Conservation (phyloP, 1,140 invertebrate species). For the Aleiodes sp. region DNA sequence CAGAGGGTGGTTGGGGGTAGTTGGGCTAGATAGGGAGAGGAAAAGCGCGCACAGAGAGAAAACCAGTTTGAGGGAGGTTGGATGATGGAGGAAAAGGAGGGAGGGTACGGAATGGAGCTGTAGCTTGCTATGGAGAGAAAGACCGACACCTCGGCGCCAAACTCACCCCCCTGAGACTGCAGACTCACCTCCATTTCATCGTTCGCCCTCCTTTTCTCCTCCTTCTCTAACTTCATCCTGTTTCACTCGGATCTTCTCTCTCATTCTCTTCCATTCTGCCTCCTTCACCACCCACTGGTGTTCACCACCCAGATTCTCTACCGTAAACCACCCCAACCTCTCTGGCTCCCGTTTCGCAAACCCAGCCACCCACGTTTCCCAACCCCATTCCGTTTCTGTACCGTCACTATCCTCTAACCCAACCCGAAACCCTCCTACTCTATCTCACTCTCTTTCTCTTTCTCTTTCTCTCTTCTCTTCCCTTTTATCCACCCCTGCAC, state of each 20-base stretch:
- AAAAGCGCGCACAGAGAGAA: constrained; percentile 28
- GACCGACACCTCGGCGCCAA: constrained; percentile 66
- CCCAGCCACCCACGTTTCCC: constrained; percentile 45
- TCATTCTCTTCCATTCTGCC: constrained; percentile 38
- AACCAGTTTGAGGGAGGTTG: constrained; percentile 11
- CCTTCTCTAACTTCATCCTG: constrained; percentile 34
- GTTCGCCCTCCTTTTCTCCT: constrained; percentile 18
- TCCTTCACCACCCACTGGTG: neutral
- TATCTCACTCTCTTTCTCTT: constrained; percentile 17
- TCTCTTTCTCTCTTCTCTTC: constrained; percentile 39
- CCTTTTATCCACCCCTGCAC: constrained; percentile 45
- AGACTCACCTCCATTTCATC: constrained; percentile 60
- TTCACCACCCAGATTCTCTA: constrained; percentile 27
- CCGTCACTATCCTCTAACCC: constrained; percentile 30
- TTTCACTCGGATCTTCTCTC: constrained; percentile 33
- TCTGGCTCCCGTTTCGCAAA: constrained; percentile 55
- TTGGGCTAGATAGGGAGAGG: constrained; percentile 4
- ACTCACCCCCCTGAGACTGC: constrained; percentile 64
- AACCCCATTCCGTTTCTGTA: constrained; percentile 31
- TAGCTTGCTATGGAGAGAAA: constrained; percentile 36
- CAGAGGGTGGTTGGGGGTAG: constrained; percentile 7
- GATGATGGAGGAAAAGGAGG: constrained; percentile 23
- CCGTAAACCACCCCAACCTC: constrained; percentile 52
- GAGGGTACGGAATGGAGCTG: constrained; percentile 31
- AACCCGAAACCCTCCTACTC: constrained; percentile 24